These are phyloP conservation scores for Lasioglossum figueresi DNA, from an alignment of 2,888 invertebrate species.

Conservation along the genomic window DNA sequence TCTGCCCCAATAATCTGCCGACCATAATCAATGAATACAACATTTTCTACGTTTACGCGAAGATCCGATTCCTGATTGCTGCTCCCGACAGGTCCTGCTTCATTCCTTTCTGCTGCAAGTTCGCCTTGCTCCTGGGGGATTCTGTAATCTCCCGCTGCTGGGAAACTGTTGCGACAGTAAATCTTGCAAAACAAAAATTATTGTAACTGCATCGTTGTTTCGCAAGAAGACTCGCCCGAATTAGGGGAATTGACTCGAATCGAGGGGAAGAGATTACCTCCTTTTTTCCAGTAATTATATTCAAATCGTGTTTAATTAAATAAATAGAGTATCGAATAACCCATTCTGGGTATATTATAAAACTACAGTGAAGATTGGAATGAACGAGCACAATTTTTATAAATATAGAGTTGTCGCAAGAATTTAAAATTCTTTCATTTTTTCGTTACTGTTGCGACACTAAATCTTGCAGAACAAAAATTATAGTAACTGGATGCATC, in stretches of 20 bases:
- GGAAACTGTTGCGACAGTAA: neutral
- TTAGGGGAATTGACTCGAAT: no score
- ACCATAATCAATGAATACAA: neutral
- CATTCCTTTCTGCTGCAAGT: neutral
- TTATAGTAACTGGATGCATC: neutral
- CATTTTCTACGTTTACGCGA: neutral
- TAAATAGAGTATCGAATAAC: no score
- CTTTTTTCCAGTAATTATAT: no score
- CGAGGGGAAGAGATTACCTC: no score
- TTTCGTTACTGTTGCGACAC: neutral
- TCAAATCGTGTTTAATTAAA: no score
- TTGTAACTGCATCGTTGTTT: no score
- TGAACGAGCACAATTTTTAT: neutral
- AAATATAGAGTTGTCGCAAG: neutral
- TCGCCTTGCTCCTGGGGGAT: neutral
- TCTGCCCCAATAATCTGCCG: neutral
- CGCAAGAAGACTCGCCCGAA: no score
- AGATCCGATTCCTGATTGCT: neutral
- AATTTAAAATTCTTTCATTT: neutral
- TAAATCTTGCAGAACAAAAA: neutral
- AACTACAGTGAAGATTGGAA: no score
- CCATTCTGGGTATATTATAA: no score
- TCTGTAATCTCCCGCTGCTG: neutral
- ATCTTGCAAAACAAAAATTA: neutral
- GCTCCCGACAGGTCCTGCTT: neutral